Percentiles rank a stretch among this genome's conserved stretches.
These are phyloP conservation scores for Sycon ciliatum DNA, from an alignment of 37 sponge, comb jelly and placozoan genomes.

Conservation along the genomic window DNA sequence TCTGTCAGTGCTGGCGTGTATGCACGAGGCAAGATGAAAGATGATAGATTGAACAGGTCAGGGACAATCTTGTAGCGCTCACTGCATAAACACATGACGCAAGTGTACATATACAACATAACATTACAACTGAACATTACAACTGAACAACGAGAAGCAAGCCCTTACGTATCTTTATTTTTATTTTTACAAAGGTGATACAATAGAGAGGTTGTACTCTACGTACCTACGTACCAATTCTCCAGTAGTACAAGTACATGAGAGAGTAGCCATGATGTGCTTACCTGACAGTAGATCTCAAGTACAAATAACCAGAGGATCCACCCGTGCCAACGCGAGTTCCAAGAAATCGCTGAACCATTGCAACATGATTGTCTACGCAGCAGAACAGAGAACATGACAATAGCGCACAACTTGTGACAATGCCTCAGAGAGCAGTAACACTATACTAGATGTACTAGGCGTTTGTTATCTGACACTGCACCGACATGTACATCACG, in stretches of 20 bases:
- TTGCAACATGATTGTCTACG: slow-evolving; percentile 35
- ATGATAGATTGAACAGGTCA: slow-evolving; percentile 39
- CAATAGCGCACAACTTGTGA: too few species aligned
- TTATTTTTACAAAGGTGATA: too few species aligned
- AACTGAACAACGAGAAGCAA: too few species aligned
- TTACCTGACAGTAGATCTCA: slow-evolving; percentile 41
- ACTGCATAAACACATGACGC: slow-evolving; percentile 9
- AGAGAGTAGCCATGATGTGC: neutral
- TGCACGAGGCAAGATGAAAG: slow-evolving; percentile 33
- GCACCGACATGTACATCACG: too few species aligned
- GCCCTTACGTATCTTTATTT: too few species aligned
- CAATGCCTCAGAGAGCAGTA: too few species aligned
- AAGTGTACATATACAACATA: neutral
- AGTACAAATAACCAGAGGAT: slow-evolving; percentile 50
- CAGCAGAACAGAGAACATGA: too few species aligned
- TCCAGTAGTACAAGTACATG: neutral
- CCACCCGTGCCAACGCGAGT: slow-evolving; percentile 46
- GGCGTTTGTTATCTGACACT: too few species aligned
- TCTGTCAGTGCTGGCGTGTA: slow-evolving; percentile 29
- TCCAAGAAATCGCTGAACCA: slow-evolving; percentile 55
- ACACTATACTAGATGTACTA: too few species aligned
- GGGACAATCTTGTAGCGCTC: slow-evolving; percentile 52
- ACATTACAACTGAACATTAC: too few species aligned
- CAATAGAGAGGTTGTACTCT: too few species aligned
- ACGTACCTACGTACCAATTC: too few species aligned